phyloP scores from a whole-genome alignment of 2,797 vertebrate species.

The Bryconaethiops microstoma region DNA sequence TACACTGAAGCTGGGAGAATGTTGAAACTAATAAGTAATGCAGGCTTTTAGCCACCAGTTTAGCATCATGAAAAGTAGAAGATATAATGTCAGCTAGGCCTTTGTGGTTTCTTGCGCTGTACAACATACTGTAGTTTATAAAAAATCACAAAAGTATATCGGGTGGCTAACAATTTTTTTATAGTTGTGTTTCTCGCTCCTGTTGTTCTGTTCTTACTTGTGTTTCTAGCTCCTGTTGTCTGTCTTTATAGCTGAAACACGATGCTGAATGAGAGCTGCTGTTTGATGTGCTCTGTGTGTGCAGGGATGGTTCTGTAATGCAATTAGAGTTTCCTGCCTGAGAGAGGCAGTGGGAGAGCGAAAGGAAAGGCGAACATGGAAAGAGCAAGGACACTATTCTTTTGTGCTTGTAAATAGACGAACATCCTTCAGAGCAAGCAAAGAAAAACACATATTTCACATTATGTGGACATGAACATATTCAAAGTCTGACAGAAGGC shows the following conservation, averaged over 20 bases:
- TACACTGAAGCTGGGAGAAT: background rate
- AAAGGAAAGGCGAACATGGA: conserved; percentile 39
- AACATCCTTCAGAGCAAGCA: conserved; percentile 32
- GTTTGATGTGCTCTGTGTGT: conserved; percentile 67
- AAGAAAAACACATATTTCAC: conserved; percentile 23
- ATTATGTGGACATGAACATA: background rate
- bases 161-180: background rate
- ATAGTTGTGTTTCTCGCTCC: too few species aligned
- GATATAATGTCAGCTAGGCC: background rate
- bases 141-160: background rate
- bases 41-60: background rate
- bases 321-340: conserved; percentile 76
- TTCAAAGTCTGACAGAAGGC: background rate
- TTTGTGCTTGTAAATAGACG: conserved; percentile 62
- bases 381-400: conserved; percentile 44
- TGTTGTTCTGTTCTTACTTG: background rate
- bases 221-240: background rate
- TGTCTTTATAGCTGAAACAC: conserved; percentile 71
- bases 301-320: conserved; percentile 77
- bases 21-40: background rate
- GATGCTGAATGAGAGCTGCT: conserved; percentile 65
- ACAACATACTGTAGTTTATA: background rate
- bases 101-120: background rate
- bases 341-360: conserved; percentile 50
- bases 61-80: background rate